Evolutionary conservation across 2,888 invertebrate genomes (phyloP).

Genomic region (Drosophila siamana): DNA sequence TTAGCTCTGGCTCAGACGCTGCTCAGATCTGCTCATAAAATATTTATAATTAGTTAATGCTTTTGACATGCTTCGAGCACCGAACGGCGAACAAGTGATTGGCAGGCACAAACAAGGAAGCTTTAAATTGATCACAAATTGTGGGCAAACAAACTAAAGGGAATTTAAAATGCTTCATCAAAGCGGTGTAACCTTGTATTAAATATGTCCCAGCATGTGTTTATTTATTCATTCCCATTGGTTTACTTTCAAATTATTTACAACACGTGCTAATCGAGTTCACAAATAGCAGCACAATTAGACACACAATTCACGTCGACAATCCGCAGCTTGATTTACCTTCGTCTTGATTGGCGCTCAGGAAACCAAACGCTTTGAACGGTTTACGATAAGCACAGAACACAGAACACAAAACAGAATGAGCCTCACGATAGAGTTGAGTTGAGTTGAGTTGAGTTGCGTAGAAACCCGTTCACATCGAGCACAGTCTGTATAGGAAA

Average conservation of each 20-base stretch:
- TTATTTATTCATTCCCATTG: not conserved
- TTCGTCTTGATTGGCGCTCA: conserved; percentile 3
- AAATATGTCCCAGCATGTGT: not conserved
- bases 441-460: too few species aligned
- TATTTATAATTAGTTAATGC: conserved; percentile 63
- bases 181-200: not conserved
- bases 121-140: not conserved
- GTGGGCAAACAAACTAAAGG: not conserved
- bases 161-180: not conserved
- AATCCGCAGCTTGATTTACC: not conserved
- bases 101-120: conserved; percentile 24
- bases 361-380: conserved; percentile 5
- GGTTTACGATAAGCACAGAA: conserved; percentile 5
- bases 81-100: conserved; percentile 41
- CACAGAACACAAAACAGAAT: conserved; percentile 29
- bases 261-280: not conserved
- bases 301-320: not conserved
- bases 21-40: conserved; percentile 50
- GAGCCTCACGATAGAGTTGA: conserved; percentile 21
- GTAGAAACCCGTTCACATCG: conserved; percentile 50
- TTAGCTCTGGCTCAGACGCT: conserved; percentile 4
- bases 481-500: conserved; percentile 4
- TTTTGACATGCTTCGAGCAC: conserved; percentile 41
- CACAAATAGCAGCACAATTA: not conserved
- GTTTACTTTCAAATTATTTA: not conserved